Base-by-base conservation (phyloP, 2,888 invertebrate species). In the Cerastoderma edule region DNA sequence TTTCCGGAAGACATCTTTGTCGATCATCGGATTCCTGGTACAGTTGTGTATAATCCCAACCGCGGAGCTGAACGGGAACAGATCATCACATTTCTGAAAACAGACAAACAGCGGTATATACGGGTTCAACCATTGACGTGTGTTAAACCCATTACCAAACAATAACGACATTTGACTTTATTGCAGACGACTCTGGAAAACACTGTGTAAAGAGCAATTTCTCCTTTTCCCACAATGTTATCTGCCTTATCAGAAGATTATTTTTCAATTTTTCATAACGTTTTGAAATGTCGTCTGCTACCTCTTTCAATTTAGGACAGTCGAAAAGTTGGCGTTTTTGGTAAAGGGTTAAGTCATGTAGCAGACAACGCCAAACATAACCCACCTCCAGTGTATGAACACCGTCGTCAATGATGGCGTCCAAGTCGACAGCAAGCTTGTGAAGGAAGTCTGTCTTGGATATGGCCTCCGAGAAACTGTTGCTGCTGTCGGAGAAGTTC, bases 401-500 rank as follows among this genome's bases (percentile, higher is more conserved):
- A 10, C 46, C 67, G 48, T 72, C 72, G n/a, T 72, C 60, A 24
- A 32, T n/a, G 24, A 67, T 72, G 16, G 39, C 35, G n/a, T 67
- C 46, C 19, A 80, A 64, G 48, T 80, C 77, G 24, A 39, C 44
- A 13, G 66, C 67, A 2, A 77, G 67, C 19, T 65, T 48, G n/a
- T 75, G 24, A 32, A 80, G 74, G 2, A 77, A 24, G 30, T 68
- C 76, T 10, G 73, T 70, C 19, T 77, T 65, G 4, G 70, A 70
- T 19, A 85, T 57, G 10, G 60, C 57, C 48, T 72, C 69, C 27
- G 73, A 72, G 72, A 81, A 83, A 1, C 69, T 66, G 32, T 66
- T 46, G 66, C 84, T 83, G 19, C 72, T 71, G 48, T 85, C 84
- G 2, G 81, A 72, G 35, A 81, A 83, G 65, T 85, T 85, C 83